Conservation (phyloP, 2,888 invertebrate species). For the Tholera decimalis region DNA sequence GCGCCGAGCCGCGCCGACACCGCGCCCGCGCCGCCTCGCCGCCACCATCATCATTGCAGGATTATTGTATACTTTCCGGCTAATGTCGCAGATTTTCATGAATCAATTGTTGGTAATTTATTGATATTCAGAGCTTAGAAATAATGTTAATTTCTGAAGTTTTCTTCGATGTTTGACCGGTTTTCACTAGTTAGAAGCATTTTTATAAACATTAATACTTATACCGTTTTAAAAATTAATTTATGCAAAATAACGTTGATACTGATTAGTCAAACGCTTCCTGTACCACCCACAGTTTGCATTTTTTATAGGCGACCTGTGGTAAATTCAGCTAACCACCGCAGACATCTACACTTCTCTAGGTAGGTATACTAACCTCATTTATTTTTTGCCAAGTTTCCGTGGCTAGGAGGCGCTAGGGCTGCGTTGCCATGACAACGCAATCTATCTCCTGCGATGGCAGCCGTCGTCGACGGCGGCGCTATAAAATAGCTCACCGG, state of each 20-base stretch:
- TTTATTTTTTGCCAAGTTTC: constrained; percentile 44
- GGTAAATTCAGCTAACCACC: background rate
- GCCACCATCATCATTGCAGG: constrained; percentile 87
- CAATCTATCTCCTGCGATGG: constrained; percentile 71
- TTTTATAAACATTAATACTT: constrained; percentile 7
- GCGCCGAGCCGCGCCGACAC: constrained; percentile 69
- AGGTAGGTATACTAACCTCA: constrained; percentile 21
- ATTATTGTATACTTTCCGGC: constrained; percentile 89
- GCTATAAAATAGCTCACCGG: constrained; percentile 75
- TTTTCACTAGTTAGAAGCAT: constrained; percentile 64
- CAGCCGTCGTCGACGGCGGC: constrained; percentile 55
- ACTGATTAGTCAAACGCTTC: background rate
- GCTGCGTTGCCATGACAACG: constrained; percentile 68
- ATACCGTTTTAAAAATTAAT: background rate
- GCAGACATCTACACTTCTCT: constrained; percentile 1
- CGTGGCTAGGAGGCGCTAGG: constrained; percentile 22
- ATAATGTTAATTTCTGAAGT: constrained; percentile 74
- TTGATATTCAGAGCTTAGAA: constrained; percentile 70
- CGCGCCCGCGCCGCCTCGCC: constrained; percentile 67
- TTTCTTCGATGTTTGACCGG: constrained; percentile 71
- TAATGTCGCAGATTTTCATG: constrained; percentile 84
- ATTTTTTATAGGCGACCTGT: background rate
- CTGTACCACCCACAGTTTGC: background rate
- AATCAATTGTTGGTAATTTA: constrained; percentile 83
- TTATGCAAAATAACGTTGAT: background rate